These are phyloP conservation scores for Hemiscyllium ocellatum DNA, from an alignment of 2,113 vertebrate species.

Conservation along the genomic window DNA sequence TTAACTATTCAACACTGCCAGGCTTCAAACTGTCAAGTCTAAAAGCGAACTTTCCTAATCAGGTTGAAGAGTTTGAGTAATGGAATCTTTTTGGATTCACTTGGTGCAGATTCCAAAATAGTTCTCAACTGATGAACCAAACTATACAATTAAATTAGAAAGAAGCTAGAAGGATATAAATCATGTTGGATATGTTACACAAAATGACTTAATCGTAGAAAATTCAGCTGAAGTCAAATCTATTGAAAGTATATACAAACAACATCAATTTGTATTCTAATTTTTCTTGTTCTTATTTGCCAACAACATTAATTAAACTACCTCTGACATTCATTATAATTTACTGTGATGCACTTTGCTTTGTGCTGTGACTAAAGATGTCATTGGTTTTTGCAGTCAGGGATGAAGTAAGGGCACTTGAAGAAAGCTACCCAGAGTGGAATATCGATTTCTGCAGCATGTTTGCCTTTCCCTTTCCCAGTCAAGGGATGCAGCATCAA, in stretches of 20 bases:
- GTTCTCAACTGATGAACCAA: constrained; percentile 24
- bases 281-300: not conserved
- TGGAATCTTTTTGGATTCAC: constrained; percentile 3
- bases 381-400: not conserved
- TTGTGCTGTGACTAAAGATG: not conserved
- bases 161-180: not conserved
- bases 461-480: not conserved
- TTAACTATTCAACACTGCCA: not conserved
- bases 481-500: not conserved
- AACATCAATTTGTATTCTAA: not conserved
- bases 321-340: not conserved
- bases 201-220: not conserved
- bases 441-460: not conserved
- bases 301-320: not conserved
- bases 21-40: not conserved
- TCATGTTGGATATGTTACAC: not conserved
- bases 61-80: not conserved
- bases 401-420: not conserved
- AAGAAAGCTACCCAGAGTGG: not conserved
- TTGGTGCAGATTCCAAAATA: constrained; percentile 17
- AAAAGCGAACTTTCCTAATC: constrained; percentile 20
- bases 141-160: not conserved
- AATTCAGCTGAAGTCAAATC: not conserved
- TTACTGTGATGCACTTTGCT: not conserved
- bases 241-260: not conserved